Evolutionary conservation across 2,113 vertebrate genomes (phyloP).

Genomic region (Stomatorhinus ivindoensis): DNA sequence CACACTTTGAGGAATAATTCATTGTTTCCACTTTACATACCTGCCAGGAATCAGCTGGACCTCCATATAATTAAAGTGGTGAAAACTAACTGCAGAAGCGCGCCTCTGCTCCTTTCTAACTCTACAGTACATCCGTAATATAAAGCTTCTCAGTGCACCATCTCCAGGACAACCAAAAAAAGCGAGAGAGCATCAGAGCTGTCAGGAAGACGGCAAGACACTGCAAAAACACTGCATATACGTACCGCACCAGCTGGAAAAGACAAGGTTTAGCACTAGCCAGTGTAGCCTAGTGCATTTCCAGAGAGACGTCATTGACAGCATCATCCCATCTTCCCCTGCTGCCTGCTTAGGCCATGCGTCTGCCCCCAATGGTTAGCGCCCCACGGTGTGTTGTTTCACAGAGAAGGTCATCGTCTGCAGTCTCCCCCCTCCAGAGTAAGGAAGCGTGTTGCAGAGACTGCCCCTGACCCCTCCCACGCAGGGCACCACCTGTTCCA

Average conservation of each 20-base stretch:
- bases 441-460: neutral
- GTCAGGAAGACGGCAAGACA: neutral
- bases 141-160: neutral
- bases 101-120: neutral
- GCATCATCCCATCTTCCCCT: neutral
- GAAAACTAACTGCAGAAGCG: neutral
- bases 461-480: neutral
- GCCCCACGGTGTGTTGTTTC: neutral
- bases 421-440: neutral
- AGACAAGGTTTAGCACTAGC: neutral
- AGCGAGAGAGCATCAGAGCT: neutral
- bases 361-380: neutral
- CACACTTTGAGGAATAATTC: neutral
- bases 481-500: neutral
- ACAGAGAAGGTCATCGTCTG: neutral
- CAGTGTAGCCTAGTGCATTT: neutral
- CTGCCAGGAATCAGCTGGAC: neutral
- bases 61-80: neutral
- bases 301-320: neutral
- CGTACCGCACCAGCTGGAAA: neutral
- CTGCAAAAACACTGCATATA: neutral
- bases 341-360: neutral
- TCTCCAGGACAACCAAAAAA: neutral
- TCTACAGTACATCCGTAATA: neutral
- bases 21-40: neutral